Conservation (phyloP, 2,113 vertebrate species). For the Chelonoidis abingdonii region DNA sequence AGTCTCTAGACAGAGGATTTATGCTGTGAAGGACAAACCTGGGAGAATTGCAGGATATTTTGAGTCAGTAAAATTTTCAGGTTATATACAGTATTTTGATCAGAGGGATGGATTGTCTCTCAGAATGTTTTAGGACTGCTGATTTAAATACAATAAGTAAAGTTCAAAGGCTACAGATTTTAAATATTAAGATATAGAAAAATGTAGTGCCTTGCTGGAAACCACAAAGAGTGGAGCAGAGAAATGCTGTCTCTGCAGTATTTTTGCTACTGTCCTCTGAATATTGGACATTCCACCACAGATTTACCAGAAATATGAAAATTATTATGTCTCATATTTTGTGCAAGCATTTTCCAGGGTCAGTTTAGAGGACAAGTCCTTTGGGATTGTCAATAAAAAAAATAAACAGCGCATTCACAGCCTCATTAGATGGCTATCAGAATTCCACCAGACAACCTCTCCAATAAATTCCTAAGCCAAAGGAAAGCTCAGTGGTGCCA, state of each 20-base stretch:
- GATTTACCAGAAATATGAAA: conserved; percentile 6
- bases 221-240: background rate
- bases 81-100: background rate
- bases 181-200: background rate
- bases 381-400: background rate
- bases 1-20: background rate
- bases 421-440: background rate
- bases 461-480: background rate
- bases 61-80: background rate
- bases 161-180: background rate
- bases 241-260: background rate
- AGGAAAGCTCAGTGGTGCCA: background rate
- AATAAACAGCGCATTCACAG: background rate
- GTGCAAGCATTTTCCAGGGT: background rate
- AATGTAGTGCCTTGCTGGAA: background rate
- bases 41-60: background rate
- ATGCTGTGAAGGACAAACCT: background rate
- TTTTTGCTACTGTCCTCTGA: background rate
- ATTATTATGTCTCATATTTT: conserved; percentile 16
- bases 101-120: background rate
- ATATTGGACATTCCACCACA: background rate
- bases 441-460: background rate
- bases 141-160: background rate
- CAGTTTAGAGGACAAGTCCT: background rate
- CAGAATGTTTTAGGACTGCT: background rate